phyloP scores from a whole-genome alignment of 1,140 invertebrate genomes.

The Cydia fagiglandana region DNA sequence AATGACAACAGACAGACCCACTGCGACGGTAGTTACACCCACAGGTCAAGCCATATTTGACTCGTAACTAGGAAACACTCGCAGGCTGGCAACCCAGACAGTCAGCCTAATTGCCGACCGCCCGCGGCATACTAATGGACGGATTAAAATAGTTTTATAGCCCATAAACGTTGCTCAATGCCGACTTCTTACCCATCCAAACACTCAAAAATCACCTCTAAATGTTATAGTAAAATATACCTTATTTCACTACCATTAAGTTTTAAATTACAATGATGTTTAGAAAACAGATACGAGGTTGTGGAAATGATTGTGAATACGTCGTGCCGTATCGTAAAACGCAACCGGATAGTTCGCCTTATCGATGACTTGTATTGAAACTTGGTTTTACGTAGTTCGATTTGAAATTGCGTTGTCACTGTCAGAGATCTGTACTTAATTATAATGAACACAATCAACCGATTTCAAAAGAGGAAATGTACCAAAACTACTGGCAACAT shows the following conservation, averaged over 20 bases:
- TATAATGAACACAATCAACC: background rate
- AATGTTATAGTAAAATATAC: background rate
- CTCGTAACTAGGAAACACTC: slow-evolving; percentile 2
- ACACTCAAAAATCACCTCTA: background rate
- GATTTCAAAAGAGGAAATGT: background rate
- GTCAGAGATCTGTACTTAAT: background rate
- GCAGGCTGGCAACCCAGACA: slow-evolving; percentile 40
- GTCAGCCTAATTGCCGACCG: slow-evolving; percentile 53
- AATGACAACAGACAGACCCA: no score
- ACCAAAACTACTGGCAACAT: no score
- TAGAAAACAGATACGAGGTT: background rate
- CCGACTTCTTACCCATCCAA: background rate
- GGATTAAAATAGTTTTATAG: slow-evolving; percentile 70
- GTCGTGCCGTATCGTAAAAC: slow-evolving; percentile 27
- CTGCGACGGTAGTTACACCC: background rate
- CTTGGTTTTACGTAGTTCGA: slow-evolving; percentile 4
- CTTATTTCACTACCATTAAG: background rate
- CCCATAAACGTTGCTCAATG: slow-evolving; percentile 56
- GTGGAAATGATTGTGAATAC: background rate
- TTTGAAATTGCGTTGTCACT: background rate
- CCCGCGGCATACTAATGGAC: slow-evolving; percentile 61
- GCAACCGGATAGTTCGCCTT: slow-evolving; percentile 31
- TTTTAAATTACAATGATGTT: background rate
- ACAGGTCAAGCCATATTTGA: slow-evolving; percentile 2
- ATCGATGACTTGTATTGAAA: slow-evolving; percentile 30